phyloP scores from a whole-genome alignment of 2,113 vertebrate genomes.

The Solea senegalensis region DNA sequence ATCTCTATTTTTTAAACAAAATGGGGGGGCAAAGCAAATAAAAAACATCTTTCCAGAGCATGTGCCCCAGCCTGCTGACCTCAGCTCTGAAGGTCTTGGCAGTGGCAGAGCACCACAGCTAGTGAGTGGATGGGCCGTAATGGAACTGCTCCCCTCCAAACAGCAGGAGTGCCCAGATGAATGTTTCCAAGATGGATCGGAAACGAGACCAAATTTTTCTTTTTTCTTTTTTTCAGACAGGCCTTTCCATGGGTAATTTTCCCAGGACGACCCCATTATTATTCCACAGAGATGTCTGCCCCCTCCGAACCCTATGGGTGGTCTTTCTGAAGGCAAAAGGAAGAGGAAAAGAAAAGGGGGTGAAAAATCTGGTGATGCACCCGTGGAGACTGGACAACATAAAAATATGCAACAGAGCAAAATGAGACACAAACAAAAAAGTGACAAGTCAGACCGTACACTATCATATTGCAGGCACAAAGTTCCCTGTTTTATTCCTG shows the following conservation, averaged over 20 bases:
- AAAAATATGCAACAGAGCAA: conserved; percentile 66
- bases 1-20: not conserved
- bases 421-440: conserved; percentile 37
- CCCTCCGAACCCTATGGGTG: conserved; percentile 82
- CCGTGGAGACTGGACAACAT: conserved; percentile 69
- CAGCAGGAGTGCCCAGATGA: conserved; percentile 75
- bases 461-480: conserved; percentile 2
- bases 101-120: conserved; percentile 32
- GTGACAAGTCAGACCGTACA: conserved; percentile 2
- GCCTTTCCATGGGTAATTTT: conserved; percentile 80
- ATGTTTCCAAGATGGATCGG: conserved; percentile 78
- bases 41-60: conserved; percentile 13
- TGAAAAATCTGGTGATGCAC: conserved; percentile 62
- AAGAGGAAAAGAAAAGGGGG: conserved; percentile 62
- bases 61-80: conserved; percentile 13
- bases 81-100: conserved; percentile 14
- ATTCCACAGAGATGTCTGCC: conserved; percentile 80
- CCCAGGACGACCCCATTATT: conserved; percentile 84
- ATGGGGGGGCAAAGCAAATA: not conserved
- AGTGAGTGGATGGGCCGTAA: conserved; percentile 25
- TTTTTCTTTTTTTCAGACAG: conserved; percentile 69
- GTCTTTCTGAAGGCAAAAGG: conserved; percentile 75
- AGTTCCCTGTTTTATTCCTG: not conserved
- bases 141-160: conserved; percentile 53
- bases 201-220: conserved; percentile 81